Conservation (phyloP, 2,797 vertebrate genomes). For the Acanthurus leucopareius region DNA sequence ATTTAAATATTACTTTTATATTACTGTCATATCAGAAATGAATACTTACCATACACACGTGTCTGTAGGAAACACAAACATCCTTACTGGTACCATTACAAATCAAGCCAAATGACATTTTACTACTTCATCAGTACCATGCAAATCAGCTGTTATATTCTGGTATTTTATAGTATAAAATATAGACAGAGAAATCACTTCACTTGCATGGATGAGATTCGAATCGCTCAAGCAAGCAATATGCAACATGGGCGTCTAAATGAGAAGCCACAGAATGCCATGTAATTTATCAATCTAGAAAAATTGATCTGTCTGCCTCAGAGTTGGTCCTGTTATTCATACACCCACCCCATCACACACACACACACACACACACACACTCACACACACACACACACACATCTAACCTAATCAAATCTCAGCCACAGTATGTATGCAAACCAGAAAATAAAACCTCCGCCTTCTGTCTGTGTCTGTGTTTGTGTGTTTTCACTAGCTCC, state of each 20-base stretch:
- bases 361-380: neutral
- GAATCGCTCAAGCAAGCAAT: neutral
- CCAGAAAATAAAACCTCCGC: conserved; percentile 15
- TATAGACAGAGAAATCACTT: neutral
- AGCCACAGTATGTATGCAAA: conserved; percentile 49
- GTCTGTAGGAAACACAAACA: conserved; percentile 4
- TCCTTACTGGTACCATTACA: conserved; percentile 11
- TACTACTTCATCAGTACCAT: conserved; percentile 16
- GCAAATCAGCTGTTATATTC: conserved; percentile 32
- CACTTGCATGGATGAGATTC: conserved; percentile 1
- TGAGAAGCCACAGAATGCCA: conserved; percentile 25
- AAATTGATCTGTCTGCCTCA: conserved; percentile 40
- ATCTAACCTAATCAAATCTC: conserved; percentile 39
- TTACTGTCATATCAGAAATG: conserved; percentile 11
- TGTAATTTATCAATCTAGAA: conserved; percentile 46
- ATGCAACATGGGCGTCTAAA: conserved; percentile 10
- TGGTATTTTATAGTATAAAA: conserved; percentile 11
- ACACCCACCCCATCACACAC: conserved; percentile 19
- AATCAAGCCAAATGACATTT: conserved; percentile 39
- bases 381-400: conserved; percentile 14
- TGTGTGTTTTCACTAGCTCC: conserved; percentile 19
- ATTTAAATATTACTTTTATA: conserved; percentile 24
- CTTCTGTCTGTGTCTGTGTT: conserved; percentile 8
- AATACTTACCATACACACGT: conserved; percentile 1
- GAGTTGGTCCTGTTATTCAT: conserved; percentile 24